Evolutionary conservation across 2,797 vertebrate genomes (phyloP).

Genomic region (Clarias pachynema): DNA sequence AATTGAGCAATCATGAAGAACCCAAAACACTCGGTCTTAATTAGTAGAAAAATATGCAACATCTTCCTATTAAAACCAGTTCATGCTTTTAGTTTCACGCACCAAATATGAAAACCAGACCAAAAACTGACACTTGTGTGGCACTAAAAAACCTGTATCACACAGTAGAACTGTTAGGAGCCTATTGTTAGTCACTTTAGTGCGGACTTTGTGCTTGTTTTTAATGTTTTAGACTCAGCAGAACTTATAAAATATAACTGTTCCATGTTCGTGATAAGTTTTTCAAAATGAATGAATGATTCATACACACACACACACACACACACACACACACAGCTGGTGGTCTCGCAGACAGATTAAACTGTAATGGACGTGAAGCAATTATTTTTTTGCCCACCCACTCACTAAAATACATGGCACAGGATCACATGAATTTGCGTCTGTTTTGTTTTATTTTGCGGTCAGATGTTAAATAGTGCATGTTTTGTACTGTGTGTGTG

Average conservation of each 20-base stretch:
- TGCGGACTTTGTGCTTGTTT: background rate
- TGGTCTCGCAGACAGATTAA: background rate
- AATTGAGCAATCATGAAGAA: background rate
- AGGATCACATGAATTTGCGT: slow-evolving; percentile 42
- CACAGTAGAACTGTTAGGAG: background rate
- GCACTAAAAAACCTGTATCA: background rate
- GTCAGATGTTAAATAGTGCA: background rate
- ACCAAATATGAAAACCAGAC: background rate
- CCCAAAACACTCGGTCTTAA: background rate
- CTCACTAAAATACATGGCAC: background rate
- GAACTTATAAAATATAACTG: background rate
- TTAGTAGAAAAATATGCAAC: background rate
- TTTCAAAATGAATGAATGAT: background rate
- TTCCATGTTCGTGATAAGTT: background rate
- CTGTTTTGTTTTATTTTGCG: slow-evolving; percentile 36
- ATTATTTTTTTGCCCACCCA: slow-evolving; percentile 4
- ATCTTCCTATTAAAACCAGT: background rate
- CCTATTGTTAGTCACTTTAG: background rate
- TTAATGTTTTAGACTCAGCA: background rate
- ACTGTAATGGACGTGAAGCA: slow-evolving; percentile 4
- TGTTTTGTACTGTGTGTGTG: background rate
- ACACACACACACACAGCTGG: background rate
- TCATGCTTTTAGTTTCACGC: background rate
- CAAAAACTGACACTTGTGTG: background rate
- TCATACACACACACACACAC: background rate